Evolutionary conservation across 2,113 vertebrate species (phyloP), one percentile per base, ranked within the genome.

Genomic region (Cephalopholis sonnerati): DNA sequence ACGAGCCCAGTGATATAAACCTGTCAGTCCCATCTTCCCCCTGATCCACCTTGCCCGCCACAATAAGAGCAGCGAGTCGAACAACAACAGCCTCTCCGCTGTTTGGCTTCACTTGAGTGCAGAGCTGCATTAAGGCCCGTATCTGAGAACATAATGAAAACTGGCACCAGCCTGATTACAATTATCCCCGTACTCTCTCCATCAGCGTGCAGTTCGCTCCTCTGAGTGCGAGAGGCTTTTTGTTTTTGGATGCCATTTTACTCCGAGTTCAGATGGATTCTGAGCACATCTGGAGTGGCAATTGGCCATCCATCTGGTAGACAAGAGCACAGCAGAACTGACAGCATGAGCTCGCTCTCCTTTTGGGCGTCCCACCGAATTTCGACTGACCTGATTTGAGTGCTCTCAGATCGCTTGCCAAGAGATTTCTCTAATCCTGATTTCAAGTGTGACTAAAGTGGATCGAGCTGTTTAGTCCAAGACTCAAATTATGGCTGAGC

Each of bases 361-460:
- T 85, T 87, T 69, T 25, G 82, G 88, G 77, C 65, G 46, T 86
- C 87, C 62, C 57, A 32, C 74, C 29, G 87, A 83, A 88, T 91
- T 86, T 74, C 64, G 6, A 11, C 88, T 85, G 93, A 93, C 94
- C 93, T 82, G 92, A 90, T 91, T 92, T 85, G 88, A 83, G 89
- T 84, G 89, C 90, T 82, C 77, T 94, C 88, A 93, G 74, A 92
- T 93, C 74, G 41, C 71, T 85, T 74, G 89, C 90, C 92, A 93
- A 89, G 88, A 94, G 92, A 92, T 94, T 92, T 90, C 88, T 91
- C 89, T 94, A 91, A 94, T 93, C 90, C 92, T 63, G 91, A 93
- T 93, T 92, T 91, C 81, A 91, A 92, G 92, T 92, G 92, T 92
- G 90, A 94, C 91, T 89, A 88, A 93, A 94, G 92, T 93, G 93